A percentile compares a stretch with the other conserved stretches of the same genome.
Conservation (phyloP, 2,888 invertebrate genomes). For the Theretra japonica region DNA sequence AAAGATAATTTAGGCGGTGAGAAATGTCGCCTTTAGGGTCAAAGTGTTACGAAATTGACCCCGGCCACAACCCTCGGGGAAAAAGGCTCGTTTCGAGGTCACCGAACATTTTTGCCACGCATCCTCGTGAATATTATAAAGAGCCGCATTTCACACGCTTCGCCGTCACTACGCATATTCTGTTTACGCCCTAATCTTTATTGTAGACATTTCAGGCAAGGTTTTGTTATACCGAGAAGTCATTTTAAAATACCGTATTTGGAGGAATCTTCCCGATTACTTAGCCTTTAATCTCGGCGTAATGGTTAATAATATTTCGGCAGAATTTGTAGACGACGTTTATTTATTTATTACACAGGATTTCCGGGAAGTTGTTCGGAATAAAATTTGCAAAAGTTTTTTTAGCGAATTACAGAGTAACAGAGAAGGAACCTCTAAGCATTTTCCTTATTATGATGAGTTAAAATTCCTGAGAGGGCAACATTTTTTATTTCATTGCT, state of each 20-base stretch:
- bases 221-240: conserved; percentile 36
- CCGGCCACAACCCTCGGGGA: conserved; percentile 57
- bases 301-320: conserved; percentile 5
- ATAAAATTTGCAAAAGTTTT: conserved; percentile 29
- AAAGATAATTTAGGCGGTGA: conserved; percentile 70
- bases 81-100: conserved; percentile 65
- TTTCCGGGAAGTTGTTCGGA: conserved; percentile 26
- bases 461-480: conserved; percentile 36
- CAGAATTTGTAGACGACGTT: not conserved
- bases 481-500: conserved; percentile 40
- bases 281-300: not conserved
- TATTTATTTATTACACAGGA: conserved; percentile 28
- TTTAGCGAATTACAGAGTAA: conserved; percentile 28
- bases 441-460: conserved; percentile 38
- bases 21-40: conserved; percentile 63
- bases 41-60: conserved; percentile 71
- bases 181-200: conserved; percentile 61
- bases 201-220: conserved; percentile 43
- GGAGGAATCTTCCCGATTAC: not conserved
- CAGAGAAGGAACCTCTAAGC: conserved; percentile 30
- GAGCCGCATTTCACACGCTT: conserved; percentile 66
- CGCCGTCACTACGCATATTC: conserved; percentile 63
- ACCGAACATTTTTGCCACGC: conserved; percentile 64
- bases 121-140: conserved; percentile 70
- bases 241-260: conserved; percentile 1